Base-by-base conservation (phyloP, 2,797 vertebrate genomes). In the Scleropages formosus region DNA sequence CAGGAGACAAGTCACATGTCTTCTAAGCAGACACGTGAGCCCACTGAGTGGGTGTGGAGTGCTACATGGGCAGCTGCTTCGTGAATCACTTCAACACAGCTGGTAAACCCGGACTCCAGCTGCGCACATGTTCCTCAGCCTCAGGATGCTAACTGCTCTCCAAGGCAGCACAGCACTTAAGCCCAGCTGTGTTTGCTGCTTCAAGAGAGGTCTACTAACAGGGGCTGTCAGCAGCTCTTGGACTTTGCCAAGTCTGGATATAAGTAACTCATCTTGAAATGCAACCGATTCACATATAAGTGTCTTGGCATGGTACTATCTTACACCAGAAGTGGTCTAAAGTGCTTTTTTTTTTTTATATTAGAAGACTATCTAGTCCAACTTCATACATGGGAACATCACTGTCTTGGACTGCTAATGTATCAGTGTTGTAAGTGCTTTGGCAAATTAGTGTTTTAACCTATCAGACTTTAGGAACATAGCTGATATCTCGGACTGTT, bases 1-100 rank as follows among this genome's bases (percentile, higher is more conserved):
- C 18, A 24, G 82, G 82, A 83, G 74, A 77, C 20, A 0, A 68
- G 65, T 76, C 15, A 24, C 1, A 18, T 59, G 18, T 53, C 18
- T 12, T 3, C 9, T 53, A 56, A 10, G 8, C 16, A 61, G 39
- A 39, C 2, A n/a, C 8, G 18, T 20, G 8, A 61, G 16, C 3
- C 59, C 10, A 3, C 56, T 26, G 24, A 58, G 47, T 53, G 24
- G 22, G 67, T 15, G n/a, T 49, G 49, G 47, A 67, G 9, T 18
- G 18, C 66, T 51, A 46, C 46, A 68, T 26, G 22, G 11, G 1
- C n/a, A 26, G 49, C 47, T 13, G 16, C 24, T 51, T 53, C 31
- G 6, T 39, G 31, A 6, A 31, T 31, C 31, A 39, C 31, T 39
- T 39, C 39, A 39, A 39, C 31, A 39, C 31, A 39, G 31, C 31